Conservation (phyloP, 2,797 vertebrate genomes). For the Lepilemur ruficaudatus region DNA sequence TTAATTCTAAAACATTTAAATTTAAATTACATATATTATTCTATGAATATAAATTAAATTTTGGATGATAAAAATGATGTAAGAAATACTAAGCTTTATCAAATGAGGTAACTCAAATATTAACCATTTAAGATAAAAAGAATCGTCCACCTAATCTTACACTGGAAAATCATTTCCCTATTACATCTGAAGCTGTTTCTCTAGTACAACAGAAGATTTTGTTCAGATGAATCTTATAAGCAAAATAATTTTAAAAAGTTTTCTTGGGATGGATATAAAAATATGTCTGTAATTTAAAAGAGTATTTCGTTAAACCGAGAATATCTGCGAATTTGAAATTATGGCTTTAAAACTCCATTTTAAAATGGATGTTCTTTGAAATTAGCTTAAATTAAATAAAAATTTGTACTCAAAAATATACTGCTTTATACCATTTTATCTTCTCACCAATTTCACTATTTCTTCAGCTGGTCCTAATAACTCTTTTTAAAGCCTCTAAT, state of each 20-base stretch:
- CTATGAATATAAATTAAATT: not conserved
- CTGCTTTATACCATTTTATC: not conserved
- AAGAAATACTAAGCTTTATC: conserved; percentile 2
- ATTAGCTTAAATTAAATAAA: conserved; percentile 12
- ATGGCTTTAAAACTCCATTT: not conserved
- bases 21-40: not conserved
- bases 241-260: not conserved
- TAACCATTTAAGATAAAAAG: not conserved
- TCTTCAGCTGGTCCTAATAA: not conserved
- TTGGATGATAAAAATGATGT: not conserved
- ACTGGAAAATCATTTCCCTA: not conserved
- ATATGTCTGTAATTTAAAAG: not conserved
- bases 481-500: not conserved
- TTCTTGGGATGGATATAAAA: not conserved
- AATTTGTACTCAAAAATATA: not conserved
- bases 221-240: not conserved
- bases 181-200: not conserved
- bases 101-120: conserved; percentile 31
- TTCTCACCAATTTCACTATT: conserved; percentile 2
- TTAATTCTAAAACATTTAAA: conserved; percentile 44
- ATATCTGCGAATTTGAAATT: not conserved
- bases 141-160: not conserved
- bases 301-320: not conserved
- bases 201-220: not conserved
- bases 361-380: not conserved